These are phyloP conservation scores for Chloropsis cyanopogon DNA, from an alignment of 2,113 vertebrate genomes.

Conservation along the genomic window DNA sequence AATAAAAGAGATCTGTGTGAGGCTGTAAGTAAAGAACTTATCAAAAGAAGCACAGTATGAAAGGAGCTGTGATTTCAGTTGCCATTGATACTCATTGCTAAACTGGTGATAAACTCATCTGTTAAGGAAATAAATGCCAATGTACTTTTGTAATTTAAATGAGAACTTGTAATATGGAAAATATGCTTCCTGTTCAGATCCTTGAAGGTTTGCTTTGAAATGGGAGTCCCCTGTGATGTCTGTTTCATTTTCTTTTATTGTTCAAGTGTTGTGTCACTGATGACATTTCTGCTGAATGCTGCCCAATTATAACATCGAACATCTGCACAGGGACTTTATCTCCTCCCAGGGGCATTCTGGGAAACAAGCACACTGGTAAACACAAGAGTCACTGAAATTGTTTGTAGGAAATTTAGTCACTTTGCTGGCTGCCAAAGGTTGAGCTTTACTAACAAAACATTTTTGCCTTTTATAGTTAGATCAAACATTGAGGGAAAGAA, in stretches of 20 bases:
- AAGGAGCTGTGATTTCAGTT: conserved; percentile 43
- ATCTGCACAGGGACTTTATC: conserved; percentile 6
- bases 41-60: conserved; percentile 39
- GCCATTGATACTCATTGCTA: conserved; percentile 48
- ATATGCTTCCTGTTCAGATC: conserved; percentile 35
- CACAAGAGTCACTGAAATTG: conserved; percentile 33
- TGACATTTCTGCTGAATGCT: conserved; percentile 55
- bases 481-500: conserved; percentile 46
- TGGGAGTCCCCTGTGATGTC: conserved; percentile 51
- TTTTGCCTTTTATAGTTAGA: conserved; percentile 27
- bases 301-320: conserved; percentile 54
- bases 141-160: conserved; percentile 68
- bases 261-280: conserved; percentile 39
- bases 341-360: conserved; percentile 9
- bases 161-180: conserved; percentile 58
- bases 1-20: not conserved
- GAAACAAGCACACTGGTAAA: conserved; percentile 24
- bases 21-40: not conserved
- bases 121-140: conserved; percentile 53
- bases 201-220: conserved; percentile 67
- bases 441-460: conserved; percentile 24
- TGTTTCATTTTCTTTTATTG: conserved; percentile 45
- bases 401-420: conserved; percentile 32
- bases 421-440: conserved; percentile 52
- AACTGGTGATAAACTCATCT: conserved; percentile 56